These are phyloP conservation scores for Dufourea novaeangliae DNA, from an alignment of 1,140 invertebrate species.

Conservation along the genomic window DNA sequence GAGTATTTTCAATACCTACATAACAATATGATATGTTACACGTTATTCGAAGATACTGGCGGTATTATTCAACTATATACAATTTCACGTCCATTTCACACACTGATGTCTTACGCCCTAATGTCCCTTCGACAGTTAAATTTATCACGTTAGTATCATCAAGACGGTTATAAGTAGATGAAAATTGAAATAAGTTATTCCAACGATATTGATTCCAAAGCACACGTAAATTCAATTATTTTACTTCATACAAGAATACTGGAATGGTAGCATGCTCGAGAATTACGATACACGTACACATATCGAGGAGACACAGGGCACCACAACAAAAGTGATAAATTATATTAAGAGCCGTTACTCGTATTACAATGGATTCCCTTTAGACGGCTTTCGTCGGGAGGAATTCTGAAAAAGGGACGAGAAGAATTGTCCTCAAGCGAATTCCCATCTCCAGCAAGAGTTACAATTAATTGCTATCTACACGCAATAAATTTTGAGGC, in stretches of 20 bases:
- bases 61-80: too few species aligned
- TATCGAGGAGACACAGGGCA: background rate
- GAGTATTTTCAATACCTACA: too few species aligned
- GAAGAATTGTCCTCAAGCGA: slow-evolving; percentile 52
- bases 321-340: background rate
- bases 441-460: slow-evolving; percentile 23
- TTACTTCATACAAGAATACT: background rate
- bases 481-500: slow-evolving; percentile 47
- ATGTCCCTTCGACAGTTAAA: background rate
- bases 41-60: too few species aligned
- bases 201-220: too few species aligned
- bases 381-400: background rate
- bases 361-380: background rate
- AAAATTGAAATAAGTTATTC: too few species aligned
- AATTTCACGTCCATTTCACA: too few species aligned
- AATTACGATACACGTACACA: slow-evolving; percentile 1
- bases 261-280: background rate
- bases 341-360: background rate
- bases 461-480: slow-evolving; percentile 51
- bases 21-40: background rate
- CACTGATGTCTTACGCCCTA: too few species aligned
- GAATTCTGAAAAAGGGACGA: slow-evolving; percentile 7
- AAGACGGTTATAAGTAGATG: too few species aligned
- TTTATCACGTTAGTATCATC: background rate
- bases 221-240: too few species aligned